These are phyloP conservation scores for Drosophila saltans DNA, from an alignment of 1,140 invertebrate genomes.

Conservation along the genomic window DNA sequence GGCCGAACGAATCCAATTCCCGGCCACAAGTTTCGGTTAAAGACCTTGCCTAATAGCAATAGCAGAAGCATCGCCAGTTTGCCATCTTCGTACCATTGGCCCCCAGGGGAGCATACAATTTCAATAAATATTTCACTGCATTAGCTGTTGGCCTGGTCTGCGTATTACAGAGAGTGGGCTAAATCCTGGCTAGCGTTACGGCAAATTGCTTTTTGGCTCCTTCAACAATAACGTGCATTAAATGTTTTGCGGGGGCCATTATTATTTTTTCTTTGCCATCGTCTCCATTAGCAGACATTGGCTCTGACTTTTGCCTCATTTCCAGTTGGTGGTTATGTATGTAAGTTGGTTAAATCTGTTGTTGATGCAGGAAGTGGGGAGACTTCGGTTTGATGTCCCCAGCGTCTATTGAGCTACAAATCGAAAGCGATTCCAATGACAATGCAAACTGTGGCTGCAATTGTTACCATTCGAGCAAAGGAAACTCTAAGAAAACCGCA, in stretches of 20 bases:
- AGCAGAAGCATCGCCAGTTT: slow-evolving; percentile 11
- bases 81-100: slow-evolving; percentile 64
- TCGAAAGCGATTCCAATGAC: slow-evolving; percentile 51
- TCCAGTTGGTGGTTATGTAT: not conserved
- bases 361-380: too few species aligned
- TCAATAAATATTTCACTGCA: slow-evolving; percentile 83
- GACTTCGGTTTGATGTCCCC: slow-evolving; percentile 20
- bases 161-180: slow-evolving; percentile 14
- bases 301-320: slow-evolving; percentile 2
- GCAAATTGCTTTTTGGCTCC: slow-evolving; percentile 74
- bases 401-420: slow-evolving; percentile 56
- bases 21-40: slow-evolving; percentile 50
- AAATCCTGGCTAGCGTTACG: slow-evolving; percentile 57
- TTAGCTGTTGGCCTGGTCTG: slow-evolving; percentile 47
- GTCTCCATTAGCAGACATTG: slow-evolving; percentile 67
- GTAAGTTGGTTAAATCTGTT: not conserved
- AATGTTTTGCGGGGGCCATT: slow-evolving; percentile 72
- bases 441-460: slow-evolving; percentile 56
- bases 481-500: slow-evolving; percentile 59
- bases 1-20: slow-evolving; percentile 38
- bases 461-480: slow-evolving; percentile 34
- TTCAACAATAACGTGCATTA: slow-evolving; percentile 77
- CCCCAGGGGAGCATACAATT: slow-evolving; percentile 76
- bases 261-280: slow-evolving; percentile 66
- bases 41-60: slow-evolving; percentile 69